A percentile compares a stretch with the other conserved stretches of the same genome.
Evolutionary conservation across 2,797 vertebrate genomes (phyloP).

Genomic region (Takifugu ocellatus): DNA sequence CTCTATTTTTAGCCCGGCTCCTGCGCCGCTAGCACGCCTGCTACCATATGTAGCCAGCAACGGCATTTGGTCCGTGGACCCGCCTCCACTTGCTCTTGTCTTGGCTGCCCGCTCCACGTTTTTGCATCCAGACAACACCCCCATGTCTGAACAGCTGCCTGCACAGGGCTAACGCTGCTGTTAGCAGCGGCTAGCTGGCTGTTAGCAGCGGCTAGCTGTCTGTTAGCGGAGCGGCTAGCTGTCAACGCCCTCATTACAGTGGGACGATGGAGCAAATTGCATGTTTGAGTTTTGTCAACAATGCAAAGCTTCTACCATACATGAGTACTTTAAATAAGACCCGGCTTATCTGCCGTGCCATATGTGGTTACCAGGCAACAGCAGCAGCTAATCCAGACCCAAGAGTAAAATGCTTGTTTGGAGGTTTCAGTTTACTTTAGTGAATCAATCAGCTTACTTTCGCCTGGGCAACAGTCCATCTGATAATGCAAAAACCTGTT

Average conservation of each 20-base stretch:
- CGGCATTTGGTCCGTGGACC: constrained; percentile 59
- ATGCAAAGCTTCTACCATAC: no score
- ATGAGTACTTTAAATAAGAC: no score
- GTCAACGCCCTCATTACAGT: neutral
- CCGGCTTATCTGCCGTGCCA: no score
- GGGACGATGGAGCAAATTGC: neutral
- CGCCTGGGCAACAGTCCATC: no score
- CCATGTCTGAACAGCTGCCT: constrained; percentile 7
- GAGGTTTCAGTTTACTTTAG: no score
- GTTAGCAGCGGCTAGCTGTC: neutral
- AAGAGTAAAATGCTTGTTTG: no score
- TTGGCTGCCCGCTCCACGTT: neutral
- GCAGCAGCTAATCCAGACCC: neutral
- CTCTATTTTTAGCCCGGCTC: constrained; percentile 84
- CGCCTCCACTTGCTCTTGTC: constrained; percentile 1
- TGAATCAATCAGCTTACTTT: no score
- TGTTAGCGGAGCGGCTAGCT: neutral
- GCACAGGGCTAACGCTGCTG: neutral
- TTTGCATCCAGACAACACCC: constrained; percentile 5
- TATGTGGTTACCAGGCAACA: neutral
- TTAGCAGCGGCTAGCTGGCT: constrained; percentile 9
- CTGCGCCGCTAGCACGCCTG: constrained; percentile 69
- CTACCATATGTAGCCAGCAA: constrained; percentile 83
- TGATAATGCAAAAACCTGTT: no score
- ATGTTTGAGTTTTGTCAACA: neutral